phyloP scores from a whole-genome alignment of 1,140 invertebrate species.

The Maconellicoccus hirsutus region DNA sequence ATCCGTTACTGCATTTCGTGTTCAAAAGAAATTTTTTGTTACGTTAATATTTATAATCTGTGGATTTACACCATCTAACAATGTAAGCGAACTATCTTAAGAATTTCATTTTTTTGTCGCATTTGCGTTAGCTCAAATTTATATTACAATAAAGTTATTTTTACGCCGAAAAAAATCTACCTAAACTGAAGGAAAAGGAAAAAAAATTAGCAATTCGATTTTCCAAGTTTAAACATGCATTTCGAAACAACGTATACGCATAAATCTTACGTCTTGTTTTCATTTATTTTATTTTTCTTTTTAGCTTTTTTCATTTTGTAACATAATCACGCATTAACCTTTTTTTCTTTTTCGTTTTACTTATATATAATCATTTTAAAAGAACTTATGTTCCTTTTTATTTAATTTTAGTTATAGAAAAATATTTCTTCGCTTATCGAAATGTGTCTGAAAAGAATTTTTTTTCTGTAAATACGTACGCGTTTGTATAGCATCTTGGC shows the following conservation, averaged over 20 bases:
- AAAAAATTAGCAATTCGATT: too few species aligned
- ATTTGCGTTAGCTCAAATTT: too few species aligned
- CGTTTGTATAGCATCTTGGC: not conserved
- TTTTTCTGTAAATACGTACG: not conserved
- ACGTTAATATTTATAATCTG: not conserved
- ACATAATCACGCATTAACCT: not conserved
- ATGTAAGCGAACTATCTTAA: too few species aligned
- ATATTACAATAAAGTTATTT: too few species aligned
- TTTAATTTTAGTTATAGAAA: not conserved
- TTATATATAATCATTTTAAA: not conserved
- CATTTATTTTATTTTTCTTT: not conserved
- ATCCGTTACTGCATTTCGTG: not conserved
- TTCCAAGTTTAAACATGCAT: too few species aligned
- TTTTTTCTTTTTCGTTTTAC: not conserved
- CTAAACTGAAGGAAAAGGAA: too few species aligned
- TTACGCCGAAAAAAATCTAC: too few species aligned
- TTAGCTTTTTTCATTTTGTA: not conserved
- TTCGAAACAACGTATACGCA: not conserved
- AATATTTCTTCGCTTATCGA: not conserved
- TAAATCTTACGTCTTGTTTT: slow-evolving; percentile 9
- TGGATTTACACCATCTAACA: too few species aligned
- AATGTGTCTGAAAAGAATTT: not conserved
- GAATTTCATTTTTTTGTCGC: too few species aligned
- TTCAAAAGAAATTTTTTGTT: not conserved
- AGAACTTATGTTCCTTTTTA: not conserved